Percentiles rank a stretch among this genome's conserved stretches.
phyloP scores from a whole-genome alignment of 2,797 vertebrate species.

The Acanthurus tractus region DNA sequence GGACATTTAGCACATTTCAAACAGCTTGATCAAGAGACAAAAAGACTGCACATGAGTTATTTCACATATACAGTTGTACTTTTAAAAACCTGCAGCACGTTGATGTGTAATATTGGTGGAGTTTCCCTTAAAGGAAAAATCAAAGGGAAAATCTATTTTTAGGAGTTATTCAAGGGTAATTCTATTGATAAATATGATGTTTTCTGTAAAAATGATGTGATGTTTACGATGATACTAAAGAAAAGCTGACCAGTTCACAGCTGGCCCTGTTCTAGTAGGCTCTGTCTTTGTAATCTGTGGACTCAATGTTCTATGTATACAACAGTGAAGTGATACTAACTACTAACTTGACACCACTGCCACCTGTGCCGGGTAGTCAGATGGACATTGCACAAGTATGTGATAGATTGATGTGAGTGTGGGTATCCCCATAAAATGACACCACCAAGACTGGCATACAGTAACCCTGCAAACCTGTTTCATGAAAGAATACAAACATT shows the following conservation, averaged over 20 bases:
- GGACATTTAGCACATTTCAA: not conserved
- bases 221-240: constrained; percentile 6
- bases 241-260: constrained; percentile 6
- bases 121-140: not conserved
- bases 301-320: constrained; percentile 36
- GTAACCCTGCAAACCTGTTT: constrained; percentile 45
- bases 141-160: too few relatives aligned
- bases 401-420: constrained; percentile 75
- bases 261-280: not conserved
- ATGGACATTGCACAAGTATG: constrained; percentile 56
- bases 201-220: not conserved
- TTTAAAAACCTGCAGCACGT: not conserved
- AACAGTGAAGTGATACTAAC: constrained; percentile 49
- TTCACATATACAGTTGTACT: not conserved
- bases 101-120: not conserved
- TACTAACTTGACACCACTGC: constrained; percentile 72
- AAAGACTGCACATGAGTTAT: not conserved
- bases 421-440: constrained; percentile 59
- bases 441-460: constrained; percentile 37
- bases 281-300: constrained; percentile 36
- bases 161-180: not conserved
- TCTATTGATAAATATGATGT: not conserved
- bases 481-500: constrained; percentile 55
- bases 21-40: not conserved
- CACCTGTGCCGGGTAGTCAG: constrained; percentile 81